Conservation (phyloP, 1,140 invertebrate species). For the Acromyrmex echinatior region DNA sequence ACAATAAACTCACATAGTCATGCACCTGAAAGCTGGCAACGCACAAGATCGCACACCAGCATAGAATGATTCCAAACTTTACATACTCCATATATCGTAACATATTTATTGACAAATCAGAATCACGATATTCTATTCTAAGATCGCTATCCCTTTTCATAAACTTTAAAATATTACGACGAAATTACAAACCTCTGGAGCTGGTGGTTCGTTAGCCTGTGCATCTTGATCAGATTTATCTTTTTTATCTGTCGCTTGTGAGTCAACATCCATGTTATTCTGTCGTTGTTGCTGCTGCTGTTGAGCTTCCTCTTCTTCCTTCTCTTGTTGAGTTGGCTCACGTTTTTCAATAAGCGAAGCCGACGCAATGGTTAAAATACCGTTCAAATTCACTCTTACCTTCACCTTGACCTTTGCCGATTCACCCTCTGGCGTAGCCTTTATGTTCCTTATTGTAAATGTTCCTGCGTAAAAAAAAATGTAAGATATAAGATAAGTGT, state of each 20-base stretch:
- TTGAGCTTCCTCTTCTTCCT: slow-evolving; percentile 87
- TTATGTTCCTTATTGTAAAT: slow-evolving; percentile 95
- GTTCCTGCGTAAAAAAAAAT: slow-evolving; percentile 87
- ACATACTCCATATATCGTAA: slow-evolving; percentile 6
- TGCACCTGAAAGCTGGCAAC: slow-evolving; percentile 61
- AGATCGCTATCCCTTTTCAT: background rate
- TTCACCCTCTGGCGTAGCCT: slow-evolving; percentile 94
- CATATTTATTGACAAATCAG: background rate
- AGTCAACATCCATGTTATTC: slow-evolving; percentile 85
- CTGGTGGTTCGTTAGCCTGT: slow-evolving; percentile 85
- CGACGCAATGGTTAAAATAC: slow-evolving; percentile 94
- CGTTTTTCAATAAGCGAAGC: slow-evolving; percentile 95
- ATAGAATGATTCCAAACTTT: slow-evolving; percentile 36
- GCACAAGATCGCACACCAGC: slow-evolving; percentile 48
- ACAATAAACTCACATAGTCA: slow-evolving; percentile 84
- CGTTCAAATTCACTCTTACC: slow-evolving; percentile 96
- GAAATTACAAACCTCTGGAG: slow-evolving; percentile 85
- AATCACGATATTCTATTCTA: background rate
- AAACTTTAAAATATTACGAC: slow-evolving; percentile 2
- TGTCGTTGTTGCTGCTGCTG: slow-evolving; percentile 84
- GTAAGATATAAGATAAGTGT: background rate
- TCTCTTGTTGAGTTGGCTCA: slow-evolving; percentile 89
- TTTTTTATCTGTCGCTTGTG: slow-evolving; percentile 80
- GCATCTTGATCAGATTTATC: slow-evolving; percentile 85
- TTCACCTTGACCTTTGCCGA: slow-evolving; percentile 98